A percentile compares a stretch with the other conserved stretches of the same genome.
Conservation (phyloP, 2,888 invertebrate species). For the Creontiades dilutus region DNA sequence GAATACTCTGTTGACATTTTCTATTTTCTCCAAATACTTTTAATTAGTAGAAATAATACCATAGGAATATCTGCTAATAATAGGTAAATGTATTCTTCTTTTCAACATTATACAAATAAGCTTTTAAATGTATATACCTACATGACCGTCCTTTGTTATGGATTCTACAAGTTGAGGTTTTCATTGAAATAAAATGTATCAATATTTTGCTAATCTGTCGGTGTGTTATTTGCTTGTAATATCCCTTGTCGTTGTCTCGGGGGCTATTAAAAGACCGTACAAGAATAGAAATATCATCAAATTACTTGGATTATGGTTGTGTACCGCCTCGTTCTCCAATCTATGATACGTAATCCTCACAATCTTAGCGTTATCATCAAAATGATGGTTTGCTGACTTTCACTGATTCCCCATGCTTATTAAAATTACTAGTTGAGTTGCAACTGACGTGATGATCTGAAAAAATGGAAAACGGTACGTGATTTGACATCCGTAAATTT, state of each 20-base stretch:
- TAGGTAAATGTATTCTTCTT: not conserved
- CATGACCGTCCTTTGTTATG: not conserved
- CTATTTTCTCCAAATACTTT: not conserved
- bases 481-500: not conserved
- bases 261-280: too few species aligned
- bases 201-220: not conserved
- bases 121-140: not conserved
- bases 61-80: not conserved
- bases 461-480: not conserved
- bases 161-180: not conserved
- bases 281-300: too few species aligned
- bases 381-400: not conserved
- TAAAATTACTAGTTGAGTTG: constrained; percentile 50
- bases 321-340: too few species aligned
- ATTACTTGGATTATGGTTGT: too few species aligned
- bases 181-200: constrained; percentile 3
- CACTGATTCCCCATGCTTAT: constrained; percentile 44
- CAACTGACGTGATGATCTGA: constrained; percentile 19
- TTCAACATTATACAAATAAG: not conserved
- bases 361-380: too few species aligned
- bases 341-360: too few species aligned
- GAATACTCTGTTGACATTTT: constrained; percentile 28
- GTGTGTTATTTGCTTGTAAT: not conserved
- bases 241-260: not conserved
- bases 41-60: not conserved